Evolutionary conservation across 2,888 invertebrate genomes (phyloP).

Genomic region (Rhorus exstirpatorius): DNA sequence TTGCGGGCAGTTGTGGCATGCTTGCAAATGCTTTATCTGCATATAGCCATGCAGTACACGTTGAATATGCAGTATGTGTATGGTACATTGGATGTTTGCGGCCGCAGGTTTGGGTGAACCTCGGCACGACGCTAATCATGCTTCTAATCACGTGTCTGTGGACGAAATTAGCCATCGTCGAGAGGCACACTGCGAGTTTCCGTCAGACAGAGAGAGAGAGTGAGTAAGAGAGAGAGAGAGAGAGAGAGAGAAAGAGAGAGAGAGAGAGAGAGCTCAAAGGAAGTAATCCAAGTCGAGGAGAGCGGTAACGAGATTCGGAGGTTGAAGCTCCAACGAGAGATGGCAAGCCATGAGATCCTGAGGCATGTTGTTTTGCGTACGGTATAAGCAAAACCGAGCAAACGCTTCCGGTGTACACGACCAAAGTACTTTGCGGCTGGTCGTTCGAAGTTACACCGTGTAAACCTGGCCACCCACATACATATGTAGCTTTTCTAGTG

Average conservation of each 20-base stretch:
- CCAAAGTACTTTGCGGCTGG: conserved; percentile 49
- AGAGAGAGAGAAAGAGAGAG: conserved; percentile 21
- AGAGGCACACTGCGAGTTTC: conserved; percentile 34
- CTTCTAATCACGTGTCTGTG: conserved; percentile 72
- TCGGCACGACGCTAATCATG: conserved; percentile 71
- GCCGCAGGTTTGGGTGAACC: conserved; percentile 60
- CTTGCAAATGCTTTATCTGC: conserved; percentile 49
- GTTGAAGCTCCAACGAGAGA: conserved; percentile 45
- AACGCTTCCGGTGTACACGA: conserved; percentile 46
- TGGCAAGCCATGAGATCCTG: conserved; percentile 32
- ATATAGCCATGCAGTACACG: conserved; percentile 17
- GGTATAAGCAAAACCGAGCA: conserved; percentile 48
- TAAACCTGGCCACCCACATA: conserved; percentile 16
- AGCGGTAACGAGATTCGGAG: conserved; percentile 65
- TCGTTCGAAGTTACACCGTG: conserved; percentile 11
- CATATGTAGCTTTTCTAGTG: conserved; percentile 6
- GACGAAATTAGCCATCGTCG: conserved; percentile 70
- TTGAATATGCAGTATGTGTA: conserved; percentile 14
- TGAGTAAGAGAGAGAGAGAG: conserved; percentile 32
- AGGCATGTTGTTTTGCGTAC: conserved; percentile 47
- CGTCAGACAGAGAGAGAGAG: conserved; percentile 29
- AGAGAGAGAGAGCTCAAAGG: conserved; percentile 62
- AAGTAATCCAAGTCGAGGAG: conserved; percentile 67
- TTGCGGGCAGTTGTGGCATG: conserved; percentile 30
- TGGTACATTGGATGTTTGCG: conserved; percentile 69